phyloP scores from a whole-genome alignment of 2,888 invertebrate genomes.

The Ectemnius cavifrons region DNA sequence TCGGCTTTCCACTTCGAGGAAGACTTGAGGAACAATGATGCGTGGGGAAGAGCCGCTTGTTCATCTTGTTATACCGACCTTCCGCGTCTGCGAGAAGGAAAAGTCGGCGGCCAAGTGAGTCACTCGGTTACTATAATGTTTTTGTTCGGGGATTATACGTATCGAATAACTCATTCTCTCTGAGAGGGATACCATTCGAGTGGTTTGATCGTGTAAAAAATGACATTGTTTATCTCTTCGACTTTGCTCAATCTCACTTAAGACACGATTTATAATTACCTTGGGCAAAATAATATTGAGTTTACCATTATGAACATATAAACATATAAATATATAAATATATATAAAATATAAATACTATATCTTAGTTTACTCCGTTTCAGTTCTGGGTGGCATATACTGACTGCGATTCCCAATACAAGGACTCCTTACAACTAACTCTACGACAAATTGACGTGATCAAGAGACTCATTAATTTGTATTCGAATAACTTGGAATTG shows the following conservation, averaged over 20 bases:
- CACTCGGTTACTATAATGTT: neutral
- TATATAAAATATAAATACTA: too few relatives aligned
- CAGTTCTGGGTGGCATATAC: constrained; percentile 83
- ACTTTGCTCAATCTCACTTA: too few relatives aligned
- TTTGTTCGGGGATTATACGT: neutral
- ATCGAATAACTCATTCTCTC: neutral
- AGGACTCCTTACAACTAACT: constrained; percentile 80
- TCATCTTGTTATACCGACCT: constrained; percentile 79
- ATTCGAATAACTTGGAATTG: constrained; percentile 75
- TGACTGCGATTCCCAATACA: constrained; percentile 79
- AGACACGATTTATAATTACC: too few relatives aligned
- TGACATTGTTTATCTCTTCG: too few relatives aligned
- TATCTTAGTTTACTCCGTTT: constrained; percentile 38
- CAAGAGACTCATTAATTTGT: constrained; percentile 79
- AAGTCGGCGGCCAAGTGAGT: constrained; percentile 80
- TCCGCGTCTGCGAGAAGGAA: constrained; percentile 78
- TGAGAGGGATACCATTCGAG: too few relatives aligned
- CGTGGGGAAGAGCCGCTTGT: constrained; percentile 75
- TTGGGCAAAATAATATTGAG: too few relatives aligned
- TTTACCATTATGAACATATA: too few relatives aligned
- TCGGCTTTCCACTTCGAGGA: constrained; percentile 74
- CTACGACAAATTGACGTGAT: constrained; percentile 83
- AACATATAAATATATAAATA: too few relatives aligned
- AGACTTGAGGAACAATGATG: constrained; percentile 73
- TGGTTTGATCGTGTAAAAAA: too few relatives aligned